Conservation (phyloP, 2,888 invertebrate genomes). For the Chelonus formosanus region DNA sequence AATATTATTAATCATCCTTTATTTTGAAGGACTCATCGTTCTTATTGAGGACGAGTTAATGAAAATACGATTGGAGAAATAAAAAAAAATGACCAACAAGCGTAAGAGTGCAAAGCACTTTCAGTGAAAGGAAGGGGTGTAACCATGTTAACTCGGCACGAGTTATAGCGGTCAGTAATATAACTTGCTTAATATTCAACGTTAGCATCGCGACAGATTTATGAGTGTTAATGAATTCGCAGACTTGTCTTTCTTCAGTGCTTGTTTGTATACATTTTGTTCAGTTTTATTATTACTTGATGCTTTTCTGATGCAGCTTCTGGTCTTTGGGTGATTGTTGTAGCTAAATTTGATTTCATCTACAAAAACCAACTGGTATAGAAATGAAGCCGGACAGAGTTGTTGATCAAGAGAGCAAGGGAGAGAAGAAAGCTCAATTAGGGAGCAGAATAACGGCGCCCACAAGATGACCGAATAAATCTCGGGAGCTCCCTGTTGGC, state of each 20-base stretch:
- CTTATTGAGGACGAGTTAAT: conserved; percentile 1
- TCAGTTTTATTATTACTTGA: conserved; percentile 32
- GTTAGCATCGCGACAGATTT: conserved; percentile 61
- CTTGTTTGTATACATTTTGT: conserved; percentile 21
- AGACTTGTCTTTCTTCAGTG: conserved; percentile 42
- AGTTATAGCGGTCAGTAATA: conserved; percentile 60
- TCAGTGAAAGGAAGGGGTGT: conserved; percentile 32
- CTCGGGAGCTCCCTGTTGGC: conserved; percentile 63
- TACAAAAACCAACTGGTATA: no score
- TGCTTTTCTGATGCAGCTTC: conserved; percentile 16
- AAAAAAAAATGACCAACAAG: background rate
- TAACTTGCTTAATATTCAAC: conserved; percentile 61
- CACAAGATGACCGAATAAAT: conserved; percentile 60
- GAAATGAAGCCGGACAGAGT: background rate
- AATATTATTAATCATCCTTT: background rate
- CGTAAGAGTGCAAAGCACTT: conserved; percentile 1
- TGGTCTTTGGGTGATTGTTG: background rate
- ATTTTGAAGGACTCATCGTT: background rate
- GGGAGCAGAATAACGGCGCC: conserved; percentile 41
- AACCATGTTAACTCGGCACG: conserved; percentile 57
- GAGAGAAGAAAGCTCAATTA: conserved; percentile 34
- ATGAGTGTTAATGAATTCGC: conserved; percentile 64
- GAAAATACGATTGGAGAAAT: conserved; percentile 13
- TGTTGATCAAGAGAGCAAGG: conserved; percentile 28
- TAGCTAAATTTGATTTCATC: no score